Evolutionary conservation across 2,888 invertebrate genomes (phyloP).

Genomic region (Phorcus lineatus): DNA sequence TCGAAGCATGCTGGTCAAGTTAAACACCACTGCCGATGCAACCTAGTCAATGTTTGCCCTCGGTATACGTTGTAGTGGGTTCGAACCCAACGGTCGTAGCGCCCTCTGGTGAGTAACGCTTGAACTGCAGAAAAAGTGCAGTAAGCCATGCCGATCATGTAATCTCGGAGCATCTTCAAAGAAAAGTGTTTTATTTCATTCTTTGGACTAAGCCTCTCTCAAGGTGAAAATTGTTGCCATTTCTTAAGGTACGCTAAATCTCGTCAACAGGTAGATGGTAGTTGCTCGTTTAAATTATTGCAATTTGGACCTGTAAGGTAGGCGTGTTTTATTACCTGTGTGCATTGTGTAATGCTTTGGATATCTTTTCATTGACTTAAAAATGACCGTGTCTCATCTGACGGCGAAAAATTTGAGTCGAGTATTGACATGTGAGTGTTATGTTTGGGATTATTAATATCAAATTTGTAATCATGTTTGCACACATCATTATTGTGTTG

Average conservation of each 20-base stretch:
- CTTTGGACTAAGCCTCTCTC: neutral
- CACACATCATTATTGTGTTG: neutral
- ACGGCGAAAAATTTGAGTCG: neutral
- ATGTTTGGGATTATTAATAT: neutral
- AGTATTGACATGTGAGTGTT: neutral
- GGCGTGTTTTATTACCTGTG: neutral
- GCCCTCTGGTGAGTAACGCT: constrained; percentile 12
- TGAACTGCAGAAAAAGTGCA: neutral
- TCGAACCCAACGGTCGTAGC: neutral
- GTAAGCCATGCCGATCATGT: neutral
- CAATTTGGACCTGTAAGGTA: neutral
- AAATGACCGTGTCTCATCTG: neutral
- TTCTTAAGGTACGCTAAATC: neutral
- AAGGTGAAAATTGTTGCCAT: constrained; percentile 12
- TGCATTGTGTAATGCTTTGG: neutral
- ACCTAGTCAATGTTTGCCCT: neutral
- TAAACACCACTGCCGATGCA: constrained; percentile 15
- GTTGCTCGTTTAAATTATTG: neutral
- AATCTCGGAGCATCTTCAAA: neutral
- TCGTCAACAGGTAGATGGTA: neutral
- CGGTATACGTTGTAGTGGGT: neutral
- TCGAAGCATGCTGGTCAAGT: constrained; percentile 20
- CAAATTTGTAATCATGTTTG: neutral
- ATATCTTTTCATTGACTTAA: neutral
- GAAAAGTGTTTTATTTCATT: constrained; percentile 9